phyloP scores from a whole-genome alignment of 1,140 invertebrate species.

The Neotoxoptera formosana region DNA sequence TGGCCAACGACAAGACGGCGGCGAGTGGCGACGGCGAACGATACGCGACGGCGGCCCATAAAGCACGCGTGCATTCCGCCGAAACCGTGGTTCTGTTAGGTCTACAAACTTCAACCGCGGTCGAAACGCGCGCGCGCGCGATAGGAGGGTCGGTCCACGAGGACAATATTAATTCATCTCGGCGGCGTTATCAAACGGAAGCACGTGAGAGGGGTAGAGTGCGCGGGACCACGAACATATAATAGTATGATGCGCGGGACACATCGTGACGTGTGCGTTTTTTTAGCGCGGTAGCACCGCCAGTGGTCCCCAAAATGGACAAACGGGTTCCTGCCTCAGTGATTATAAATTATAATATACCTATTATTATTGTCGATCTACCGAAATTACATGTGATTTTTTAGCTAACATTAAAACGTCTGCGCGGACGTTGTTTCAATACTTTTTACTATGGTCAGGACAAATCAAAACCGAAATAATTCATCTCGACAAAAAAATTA shows the following conservation, averaged over 20 bases:
- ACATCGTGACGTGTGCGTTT: neutral
- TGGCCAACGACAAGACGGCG: neutral
- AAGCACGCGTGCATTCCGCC: neutral
- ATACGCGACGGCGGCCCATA: neutral
- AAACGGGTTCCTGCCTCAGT: neutral
- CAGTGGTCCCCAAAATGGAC: neutral
- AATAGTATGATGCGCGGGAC: neutral
- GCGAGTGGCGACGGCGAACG: neutral
- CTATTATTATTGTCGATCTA: neutral
- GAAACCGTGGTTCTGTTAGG: neutral
- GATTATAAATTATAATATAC: neutral
- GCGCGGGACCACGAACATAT: no score
- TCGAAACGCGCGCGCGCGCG: neutral
- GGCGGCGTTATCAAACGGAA: neutral
- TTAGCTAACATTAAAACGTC: neutral
- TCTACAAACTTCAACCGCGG: neutral
- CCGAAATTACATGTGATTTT: neutral
- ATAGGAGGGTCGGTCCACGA: neutral
- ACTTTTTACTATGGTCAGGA: neutral
- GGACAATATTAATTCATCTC: conserved; percentile 3
- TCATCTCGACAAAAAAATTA: neutral
- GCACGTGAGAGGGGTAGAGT: neutral
- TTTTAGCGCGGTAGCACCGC: neutral
- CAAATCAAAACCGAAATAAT: no score
- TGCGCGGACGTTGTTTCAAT: neutral